A percentile compares a stretch with the other conserved stretches of the same genome.
Conservation (phyloP, 1,140 invertebrate genomes). For the Drosophila persimilis region DNA sequence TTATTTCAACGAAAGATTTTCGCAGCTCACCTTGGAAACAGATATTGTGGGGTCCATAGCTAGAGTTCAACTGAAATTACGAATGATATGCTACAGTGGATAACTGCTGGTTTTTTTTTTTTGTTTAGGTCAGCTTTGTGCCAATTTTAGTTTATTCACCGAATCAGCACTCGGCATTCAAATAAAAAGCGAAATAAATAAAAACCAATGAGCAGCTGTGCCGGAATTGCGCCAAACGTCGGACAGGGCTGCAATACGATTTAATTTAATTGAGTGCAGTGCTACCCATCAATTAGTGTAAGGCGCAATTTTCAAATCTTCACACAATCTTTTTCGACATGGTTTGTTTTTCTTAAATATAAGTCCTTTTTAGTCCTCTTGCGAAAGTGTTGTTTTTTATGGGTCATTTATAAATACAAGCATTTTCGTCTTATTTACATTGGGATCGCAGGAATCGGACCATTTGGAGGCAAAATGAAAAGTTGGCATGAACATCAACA, state of each 20-base stretch:
- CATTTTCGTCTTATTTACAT: neutral
- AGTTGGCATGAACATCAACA: slow-evolving; percentile 48
- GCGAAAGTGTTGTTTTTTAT: neutral
- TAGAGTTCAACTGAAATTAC: slow-evolving; percentile 21
- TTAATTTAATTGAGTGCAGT: slow-evolving; percentile 26
- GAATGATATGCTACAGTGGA: neutral
- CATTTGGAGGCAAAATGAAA: slow-evolving; percentile 48
- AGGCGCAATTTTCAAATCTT: neutral
- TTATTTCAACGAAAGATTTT: neutral
- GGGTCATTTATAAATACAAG: neutral
- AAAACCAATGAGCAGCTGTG: slow-evolving; percentile 36
- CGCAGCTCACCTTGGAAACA: slow-evolving; percentile 74
- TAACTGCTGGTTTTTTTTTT: slow-evolving; percentile 6
- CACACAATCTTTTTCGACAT: neutral
- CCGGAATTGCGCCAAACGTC: slow-evolving; percentile 34
- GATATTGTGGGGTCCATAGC: slow-evolving; percentile 82
- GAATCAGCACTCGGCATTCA: slow-evolving; percentile 21
- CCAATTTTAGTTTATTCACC: slow-evolving; percentile 62
- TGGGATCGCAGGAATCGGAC: slow-evolving; percentile 36
- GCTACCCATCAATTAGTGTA: slow-evolving; percentile 10
- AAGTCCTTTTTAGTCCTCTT: too few relatives aligned
- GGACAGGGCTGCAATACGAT: slow-evolving; percentile 26
- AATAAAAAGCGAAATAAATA: slow-evolving; percentile 7
- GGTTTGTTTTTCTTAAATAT: neutral
- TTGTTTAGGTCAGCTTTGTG: slow-evolving; percentile 69